phyloP scores from a whole-genome alignment of 2,888 invertebrate species.

The Abrostola triplasia region DNA sequence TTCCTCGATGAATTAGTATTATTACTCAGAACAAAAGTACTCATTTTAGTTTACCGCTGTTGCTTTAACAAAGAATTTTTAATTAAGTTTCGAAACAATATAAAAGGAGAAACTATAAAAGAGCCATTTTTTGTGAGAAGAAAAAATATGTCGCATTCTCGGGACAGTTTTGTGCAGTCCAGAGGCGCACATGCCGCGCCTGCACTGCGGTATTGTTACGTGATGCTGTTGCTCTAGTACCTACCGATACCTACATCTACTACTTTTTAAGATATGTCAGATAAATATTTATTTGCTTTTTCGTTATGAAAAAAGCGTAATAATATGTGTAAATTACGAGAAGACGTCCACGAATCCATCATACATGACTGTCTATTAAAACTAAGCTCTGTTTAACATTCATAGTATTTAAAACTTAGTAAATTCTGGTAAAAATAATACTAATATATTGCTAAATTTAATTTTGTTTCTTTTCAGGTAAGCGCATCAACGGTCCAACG shows the following conservation, averaged over 20 bases:
- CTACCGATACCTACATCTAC: conserved; percentile 20
- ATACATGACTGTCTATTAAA: too few relatives aligned
- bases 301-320: neutral
- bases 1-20: conserved; percentile 17
- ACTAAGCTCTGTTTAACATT: too few relatives aligned
- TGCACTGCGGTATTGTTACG: conserved; percentile 84
- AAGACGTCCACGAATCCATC: too few relatives aligned
- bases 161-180: conserved; percentile 56
- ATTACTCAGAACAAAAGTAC: conserved; percentile 22
- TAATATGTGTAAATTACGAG: too few relatives aligned
- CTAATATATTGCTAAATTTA: conserved; percentile 16
- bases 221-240: conserved; percentile 70
- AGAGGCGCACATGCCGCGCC: conserved; percentile 55
- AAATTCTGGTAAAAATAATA: neutral
- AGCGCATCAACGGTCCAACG: conserved; percentile 51
- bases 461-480: conserved; percentile 67
- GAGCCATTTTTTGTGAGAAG: conserved; percentile 41
- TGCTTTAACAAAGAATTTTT: conserved; percentile 55
- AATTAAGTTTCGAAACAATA: conserved; percentile 58
- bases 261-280: conserved; percentile 26
- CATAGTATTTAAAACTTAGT: too few relatives aligned
- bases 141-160: conserved; percentile 48
- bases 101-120: conserved; percentile 50
- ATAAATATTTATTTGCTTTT: too few relatives aligned
- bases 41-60: conserved; percentile 37